Percentiles rank a stretch among this genome's conserved stretches.
Evolutionary conservation across 2,113 vertebrate species (phyloP).

Genomic region (Gallinago undulata): DNA sequence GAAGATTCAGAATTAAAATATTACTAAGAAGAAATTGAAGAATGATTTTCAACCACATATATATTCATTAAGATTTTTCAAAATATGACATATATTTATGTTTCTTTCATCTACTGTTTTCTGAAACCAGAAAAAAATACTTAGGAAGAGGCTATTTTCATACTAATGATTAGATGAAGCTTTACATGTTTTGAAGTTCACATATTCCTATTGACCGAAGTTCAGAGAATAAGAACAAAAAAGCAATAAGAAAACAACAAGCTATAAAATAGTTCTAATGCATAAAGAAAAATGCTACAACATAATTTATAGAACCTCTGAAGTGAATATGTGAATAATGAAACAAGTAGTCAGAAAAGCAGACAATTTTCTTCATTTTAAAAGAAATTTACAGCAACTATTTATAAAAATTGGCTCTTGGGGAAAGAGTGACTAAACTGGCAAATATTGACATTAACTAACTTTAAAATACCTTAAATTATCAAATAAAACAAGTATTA

Average conservation of each 20-base stretch:
- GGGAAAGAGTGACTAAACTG: not conserved
- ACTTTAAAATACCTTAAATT: constrained; percentile 1
- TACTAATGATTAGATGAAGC: not conserved
- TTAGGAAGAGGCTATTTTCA: not conserved
- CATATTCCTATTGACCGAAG: not conserved
- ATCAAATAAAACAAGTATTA: not conserved
- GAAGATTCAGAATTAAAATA: not conserved
- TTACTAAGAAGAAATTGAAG: not conserved
- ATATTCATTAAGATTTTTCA: not conserved
- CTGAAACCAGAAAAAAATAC: not conserved
- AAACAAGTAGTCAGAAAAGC: not conserved
- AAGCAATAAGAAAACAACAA: not conserved
- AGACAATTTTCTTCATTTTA: not conserved
- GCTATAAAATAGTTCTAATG: not conserved
- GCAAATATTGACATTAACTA: not conserved
- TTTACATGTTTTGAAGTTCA: not conserved
- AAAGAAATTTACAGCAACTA: constrained; percentile 1
- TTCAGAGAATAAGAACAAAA: not conserved
- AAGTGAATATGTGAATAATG: not conserved
- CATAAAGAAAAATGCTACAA: not conserved
- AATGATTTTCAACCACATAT: not conserved
- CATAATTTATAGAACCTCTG: not conserved
- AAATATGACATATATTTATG: not conserved
- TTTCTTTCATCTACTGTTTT: not conserved
- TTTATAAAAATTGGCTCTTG: not conserved